A percentile compares a stretch with the other conserved stretches of the same genome.
Evolutionary conservation across 2,797 vertebrate species (phyloP).

Genomic region (Lemur catta): DNA sequence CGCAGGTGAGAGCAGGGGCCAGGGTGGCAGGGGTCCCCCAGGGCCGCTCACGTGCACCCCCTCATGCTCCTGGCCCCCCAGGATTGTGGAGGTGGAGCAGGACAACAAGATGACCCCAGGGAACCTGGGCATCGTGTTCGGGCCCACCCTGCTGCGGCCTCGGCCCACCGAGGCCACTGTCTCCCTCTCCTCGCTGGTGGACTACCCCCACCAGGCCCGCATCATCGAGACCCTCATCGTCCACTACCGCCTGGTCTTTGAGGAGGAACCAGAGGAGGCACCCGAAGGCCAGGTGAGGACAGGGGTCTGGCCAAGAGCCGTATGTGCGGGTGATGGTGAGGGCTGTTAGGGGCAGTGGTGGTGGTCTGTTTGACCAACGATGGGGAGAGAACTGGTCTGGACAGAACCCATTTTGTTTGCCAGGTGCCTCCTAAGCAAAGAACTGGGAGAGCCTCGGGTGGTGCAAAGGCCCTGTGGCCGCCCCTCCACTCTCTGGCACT

Average conservation of each 20-base stretch:
- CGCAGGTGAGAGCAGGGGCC: constrained; percentile 84
- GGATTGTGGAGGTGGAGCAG: constrained; percentile 93
- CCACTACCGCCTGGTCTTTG: constrained; percentile 91
- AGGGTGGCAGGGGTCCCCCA: rapidly evolving
- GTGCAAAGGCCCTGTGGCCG: neutral
- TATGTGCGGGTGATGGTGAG: neutral
- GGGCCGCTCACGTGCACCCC: neutral
- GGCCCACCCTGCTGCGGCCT: constrained; percentile 95
- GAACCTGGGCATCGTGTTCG: constrained; percentile 97
- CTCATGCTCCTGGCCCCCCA: constrained; percentile 63
- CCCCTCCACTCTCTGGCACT: rapidly evolving
- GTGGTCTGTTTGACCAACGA: neutral
- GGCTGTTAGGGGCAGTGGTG: neutral
- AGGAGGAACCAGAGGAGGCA: constrained; percentile 57
- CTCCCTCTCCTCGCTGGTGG: constrained; percentile 96
- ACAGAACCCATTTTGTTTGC: neutral
- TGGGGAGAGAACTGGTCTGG: neutral
- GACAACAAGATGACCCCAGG: constrained; percentile 97
- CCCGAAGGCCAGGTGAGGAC: rapidly evolving
- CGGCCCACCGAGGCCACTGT: constrained; percentile 94
- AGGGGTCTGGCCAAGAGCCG: neutral
- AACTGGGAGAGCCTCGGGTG: neutral
- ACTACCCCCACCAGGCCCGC: constrained; percentile 97
- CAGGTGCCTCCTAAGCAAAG: neutral
- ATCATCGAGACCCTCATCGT: constrained; percentile 94